A percentile compares a stretch with the other conserved stretches of the same genome.
Conservation (phyloP, 2,888 invertebrate genomes). For the Hybos culiciformis region DNA sequence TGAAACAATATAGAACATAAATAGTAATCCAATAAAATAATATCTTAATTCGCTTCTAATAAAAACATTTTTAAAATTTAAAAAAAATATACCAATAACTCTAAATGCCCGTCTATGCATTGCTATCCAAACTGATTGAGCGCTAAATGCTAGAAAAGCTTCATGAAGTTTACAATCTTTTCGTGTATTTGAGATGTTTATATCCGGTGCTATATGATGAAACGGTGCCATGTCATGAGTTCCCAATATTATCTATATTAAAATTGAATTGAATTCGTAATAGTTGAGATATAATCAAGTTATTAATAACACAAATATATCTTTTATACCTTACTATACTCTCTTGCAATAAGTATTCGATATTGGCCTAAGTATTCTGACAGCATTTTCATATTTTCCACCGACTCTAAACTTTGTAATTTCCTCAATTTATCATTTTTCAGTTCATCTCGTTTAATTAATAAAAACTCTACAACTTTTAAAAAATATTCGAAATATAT, state of each 20-base stretch:
- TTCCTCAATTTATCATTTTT: conserved; percentile 19
- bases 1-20: conserved; percentile 1
- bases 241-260: conserved; percentile 22
- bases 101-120: conserved; percentile 28
- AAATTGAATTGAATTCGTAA: not conserved
- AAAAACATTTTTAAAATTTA: not conserved
- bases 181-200: conserved; percentile 23
- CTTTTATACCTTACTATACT: conserved; percentile 23
- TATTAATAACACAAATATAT: not conserved
- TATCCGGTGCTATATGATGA: conserved; percentile 25
- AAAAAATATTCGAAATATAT: conserved; percentile 33
- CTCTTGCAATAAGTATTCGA: conserved; percentile 29
- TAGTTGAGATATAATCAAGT: not conserved
- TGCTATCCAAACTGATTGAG: conserved; percentile 29
- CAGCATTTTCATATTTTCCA: conserved; percentile 24
- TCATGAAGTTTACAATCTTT: conserved; percentile 27
- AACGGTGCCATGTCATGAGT: conserved; percentile 22
- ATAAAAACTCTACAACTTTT: conserved; percentile 28
- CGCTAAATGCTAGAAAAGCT: conserved; percentile 25
- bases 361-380: conserved; percentile 27
- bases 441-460: conserved; percentile 29
- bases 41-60: not conserved
- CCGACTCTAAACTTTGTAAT: conserved; percentile 26
- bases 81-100: conserved; percentile 17
- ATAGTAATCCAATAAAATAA: not conserved